Evolutionary conservation across 92 coral and sea anemone species (phyloP).

Genomic region (Ricordea florida): DNA sequence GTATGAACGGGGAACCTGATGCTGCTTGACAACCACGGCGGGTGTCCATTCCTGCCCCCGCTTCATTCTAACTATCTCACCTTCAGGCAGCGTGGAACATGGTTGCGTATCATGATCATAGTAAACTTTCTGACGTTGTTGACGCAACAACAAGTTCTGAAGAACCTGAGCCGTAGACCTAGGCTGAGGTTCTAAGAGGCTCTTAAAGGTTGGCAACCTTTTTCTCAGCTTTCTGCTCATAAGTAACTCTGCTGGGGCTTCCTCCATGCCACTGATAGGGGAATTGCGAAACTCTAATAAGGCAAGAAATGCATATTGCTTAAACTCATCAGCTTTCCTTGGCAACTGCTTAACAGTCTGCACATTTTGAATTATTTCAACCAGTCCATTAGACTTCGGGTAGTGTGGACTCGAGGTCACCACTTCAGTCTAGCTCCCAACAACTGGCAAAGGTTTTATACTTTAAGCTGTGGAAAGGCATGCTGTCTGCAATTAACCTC

Average conservation of each 20-base stretch:
- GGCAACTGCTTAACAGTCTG: slow-evolving; percentile 17
- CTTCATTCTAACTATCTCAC: slow-evolving; percentile 23
- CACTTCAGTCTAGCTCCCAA: slow-evolving; percentile 32
- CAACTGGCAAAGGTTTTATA: slow-evolving; percentile 26
- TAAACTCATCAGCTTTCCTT: slow-evolving; percentile 22
- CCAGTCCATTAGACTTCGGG: too few relatives aligned
- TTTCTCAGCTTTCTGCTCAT: slow-evolving; percentile 49
- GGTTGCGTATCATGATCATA: slow-evolving; percentile 34
- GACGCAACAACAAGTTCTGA: slow-evolving; percentile 23
- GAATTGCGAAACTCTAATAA: slow-evolving; percentile 32
- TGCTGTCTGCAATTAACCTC: slow-evolving; percentile 22
- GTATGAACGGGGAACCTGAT: slow-evolving; percentile 30
- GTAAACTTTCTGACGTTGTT: slow-evolving; percentile 3
- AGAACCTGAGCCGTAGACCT: background rate
- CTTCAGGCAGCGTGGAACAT: background rate
- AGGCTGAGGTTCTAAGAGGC: slow-evolving; percentile 23
- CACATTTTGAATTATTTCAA: slow-evolving; percentile 20
- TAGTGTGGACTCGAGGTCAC: too few relatives aligned
- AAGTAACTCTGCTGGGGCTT: slow-evolving; percentile 38
- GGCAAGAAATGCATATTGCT: slow-evolving; percentile 45
- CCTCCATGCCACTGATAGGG: slow-evolving; percentile 43
- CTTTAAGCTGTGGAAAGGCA: slow-evolving; percentile 32
- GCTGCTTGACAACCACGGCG: slow-evolving; percentile 16
- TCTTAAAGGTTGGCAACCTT: slow-evolving; percentile 31
- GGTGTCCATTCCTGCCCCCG: slow-evolving; percentile 27